Evolutionary conservation across 2,797 vertebrate species (phyloP), one percentile per base, ranked within the genome.

Genomic region (Rhodeus uyekii): DNA sequence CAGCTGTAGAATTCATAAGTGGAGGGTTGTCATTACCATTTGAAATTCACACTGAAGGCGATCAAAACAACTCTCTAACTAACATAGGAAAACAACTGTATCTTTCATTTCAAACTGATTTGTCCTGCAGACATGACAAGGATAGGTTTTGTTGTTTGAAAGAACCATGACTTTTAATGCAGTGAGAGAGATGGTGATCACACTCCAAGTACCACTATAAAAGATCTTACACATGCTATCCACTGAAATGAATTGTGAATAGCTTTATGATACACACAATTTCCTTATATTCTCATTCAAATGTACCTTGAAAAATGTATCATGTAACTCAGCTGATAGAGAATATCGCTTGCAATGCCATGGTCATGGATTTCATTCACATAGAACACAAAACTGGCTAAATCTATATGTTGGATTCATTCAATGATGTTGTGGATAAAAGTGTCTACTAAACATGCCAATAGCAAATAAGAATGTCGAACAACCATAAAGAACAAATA

Each of bases 1-100:
- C 50, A 36, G 73, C 63, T 67, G 48, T 76, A 60, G 80, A 82
- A 82, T 82, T 76, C 29, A 82, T 27, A 60, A 82, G 27, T 2
- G 10, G 63, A 65, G 46, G 13, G 58, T n/a, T 65, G 46, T 58
- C 63, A 64, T 46, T 82, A 67, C 72, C 72, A 76, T 67, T 36
- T 46, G 48, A 82, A 76, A 60, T 68, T 48, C 36, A 75, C 36
- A 76, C 16, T 63, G 58, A 48, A 64, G n/a, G n/a, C 9, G 12
- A 72, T 80, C 55, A 80, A 81, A 74, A 63, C 1, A 65, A 65
- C 60, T 53, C 18, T 63, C 44, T 64, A 50, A 53, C 69, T 73
- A 81, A 81, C 42, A n/a, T 8, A 46, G 39, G 58, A 81, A 64
- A 72, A 81, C 58, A 74, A 81, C n/a, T 36, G 55, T 55, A 68